phyloP scores from a whole-genome alignment of 2,888 invertebrate species.

The Cephus pygmeus region DNA sequence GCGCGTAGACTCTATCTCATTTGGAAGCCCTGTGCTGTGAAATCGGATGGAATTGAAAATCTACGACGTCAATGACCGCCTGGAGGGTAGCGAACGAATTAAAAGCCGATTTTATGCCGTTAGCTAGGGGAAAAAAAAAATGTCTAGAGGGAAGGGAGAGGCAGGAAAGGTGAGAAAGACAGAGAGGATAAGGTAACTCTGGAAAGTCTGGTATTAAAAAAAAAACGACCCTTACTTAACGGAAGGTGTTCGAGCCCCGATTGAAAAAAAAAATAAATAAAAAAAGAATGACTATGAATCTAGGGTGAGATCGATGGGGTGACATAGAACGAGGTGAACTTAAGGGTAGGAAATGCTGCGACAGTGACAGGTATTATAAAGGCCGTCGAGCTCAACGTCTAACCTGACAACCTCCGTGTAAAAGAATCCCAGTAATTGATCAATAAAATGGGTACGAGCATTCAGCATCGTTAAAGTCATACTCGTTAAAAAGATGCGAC shows the following conservation, averaged over 20 bases:
- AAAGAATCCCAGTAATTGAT: too few species aligned
- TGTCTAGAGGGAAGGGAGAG: not conserved
- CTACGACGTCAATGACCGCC: not conserved
- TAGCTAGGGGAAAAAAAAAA: not conserved
- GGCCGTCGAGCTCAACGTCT: not conserved
- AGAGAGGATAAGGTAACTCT: not conserved
- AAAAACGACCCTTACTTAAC: not conserved
- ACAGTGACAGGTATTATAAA: not conserved
- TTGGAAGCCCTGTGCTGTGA: slow-evolving; percentile 12
- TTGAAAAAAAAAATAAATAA: not conserved
- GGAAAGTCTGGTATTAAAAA: not conserved
- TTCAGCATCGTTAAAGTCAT: too few species aligned
- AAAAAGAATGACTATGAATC: not conserved
- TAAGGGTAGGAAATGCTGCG: not conserved
- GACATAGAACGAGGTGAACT: not conserved
- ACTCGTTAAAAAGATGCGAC: too few species aligned
- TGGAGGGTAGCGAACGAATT: not conserved
- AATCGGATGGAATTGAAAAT: slow-evolving; percentile 13
- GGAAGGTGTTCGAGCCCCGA: not conserved
- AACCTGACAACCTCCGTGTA: not conserved
- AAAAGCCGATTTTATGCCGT: not conserved
- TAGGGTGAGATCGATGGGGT: not conserved
- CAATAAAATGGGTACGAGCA: too few species aligned
- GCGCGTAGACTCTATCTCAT: slow-evolving; percentile 6
- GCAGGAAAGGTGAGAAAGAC: not conserved